phyloP scores from a whole-genome alignment of 2,113 vertebrate species.

The Guaruba guarouba region DNA sequence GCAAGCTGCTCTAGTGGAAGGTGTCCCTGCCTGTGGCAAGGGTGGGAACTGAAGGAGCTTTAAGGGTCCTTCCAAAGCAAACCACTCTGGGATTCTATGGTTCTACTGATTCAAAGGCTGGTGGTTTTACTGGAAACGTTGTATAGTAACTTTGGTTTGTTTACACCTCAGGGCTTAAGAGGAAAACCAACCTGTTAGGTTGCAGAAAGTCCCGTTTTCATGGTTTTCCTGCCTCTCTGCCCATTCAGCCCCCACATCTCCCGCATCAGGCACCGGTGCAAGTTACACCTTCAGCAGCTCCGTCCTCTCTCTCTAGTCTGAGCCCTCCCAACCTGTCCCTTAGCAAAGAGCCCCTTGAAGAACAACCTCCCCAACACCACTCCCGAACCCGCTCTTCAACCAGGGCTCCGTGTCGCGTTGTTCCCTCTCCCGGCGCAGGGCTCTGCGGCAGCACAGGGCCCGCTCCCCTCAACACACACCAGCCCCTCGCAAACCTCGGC shows the following conservation, averaged over 20 bases:
- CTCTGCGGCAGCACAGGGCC: neutral
- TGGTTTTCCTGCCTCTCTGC: rapidly evolving
- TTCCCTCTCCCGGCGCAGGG: rapidly evolving
- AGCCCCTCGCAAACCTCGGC: neutral
- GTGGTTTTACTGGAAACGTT: rapidly evolving
- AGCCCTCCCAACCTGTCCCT: rapidly evolving
- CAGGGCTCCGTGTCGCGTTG: rapidly evolving
- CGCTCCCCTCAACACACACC: neutral
- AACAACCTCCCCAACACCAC: rapidly evolving
- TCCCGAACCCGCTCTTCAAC: too few relatives aligned
- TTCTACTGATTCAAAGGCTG: neutral
- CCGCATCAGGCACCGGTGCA: rapidly evolving
- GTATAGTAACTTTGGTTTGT: rapidly evolving
- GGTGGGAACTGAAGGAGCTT: neutral
- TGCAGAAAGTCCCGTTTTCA: rapidly evolving
- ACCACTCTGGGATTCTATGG: neutral
- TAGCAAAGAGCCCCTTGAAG: neutral
- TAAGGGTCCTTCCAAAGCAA: neutral
- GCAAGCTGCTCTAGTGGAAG: neutral
- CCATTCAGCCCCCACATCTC: rapidly evolving
- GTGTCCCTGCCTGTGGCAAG: neutral
- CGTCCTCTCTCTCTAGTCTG: neutral
- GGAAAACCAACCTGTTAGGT: rapidly evolving
- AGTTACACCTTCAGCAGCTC: neutral
- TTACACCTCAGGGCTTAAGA: rapidly evolving